Conservation (phyloP, 2,113 vertebrate genomes). For the Paralichthys olivaceus region DNA sequence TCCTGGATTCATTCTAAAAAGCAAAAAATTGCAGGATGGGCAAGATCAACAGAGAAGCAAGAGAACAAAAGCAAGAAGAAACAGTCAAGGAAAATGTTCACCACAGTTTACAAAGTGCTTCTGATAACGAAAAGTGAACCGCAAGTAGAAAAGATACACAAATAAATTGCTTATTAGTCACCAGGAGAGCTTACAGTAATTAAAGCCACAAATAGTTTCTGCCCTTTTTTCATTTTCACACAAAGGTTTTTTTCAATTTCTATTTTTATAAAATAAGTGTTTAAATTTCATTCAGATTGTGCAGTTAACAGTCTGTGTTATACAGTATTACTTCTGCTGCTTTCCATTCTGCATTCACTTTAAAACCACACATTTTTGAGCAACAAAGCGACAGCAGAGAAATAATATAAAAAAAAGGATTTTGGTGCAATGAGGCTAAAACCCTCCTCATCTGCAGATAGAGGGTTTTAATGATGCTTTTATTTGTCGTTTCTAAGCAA, state of each 20-base stretch:
- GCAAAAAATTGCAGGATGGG: too few species aligned
- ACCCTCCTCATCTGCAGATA: constrained; percentile 7
- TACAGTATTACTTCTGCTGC: background rate
- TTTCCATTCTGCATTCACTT: background rate
- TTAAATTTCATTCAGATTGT: background rate
- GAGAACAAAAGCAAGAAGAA: background rate
- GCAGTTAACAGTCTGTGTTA: background rate
- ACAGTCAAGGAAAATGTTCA: background rate
- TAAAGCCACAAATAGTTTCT: background rate
- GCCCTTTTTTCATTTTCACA: background rate
- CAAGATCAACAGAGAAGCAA: too few species aligned
- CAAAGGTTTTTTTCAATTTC: background rate
- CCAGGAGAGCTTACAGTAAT: background rate
- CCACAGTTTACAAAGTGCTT: background rate
- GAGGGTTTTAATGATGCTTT: constrained; percentile 10
- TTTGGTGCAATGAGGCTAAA: background rate
- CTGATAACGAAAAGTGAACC: background rate
- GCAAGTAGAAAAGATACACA: background rate
- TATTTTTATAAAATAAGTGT: too few species aligned
- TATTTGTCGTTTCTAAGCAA: constrained; percentile 23
- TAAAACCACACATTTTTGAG: background rate
- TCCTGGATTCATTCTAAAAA: constrained; percentile 5
- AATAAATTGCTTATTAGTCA: too few species aligned
- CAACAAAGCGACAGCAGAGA: background rate
- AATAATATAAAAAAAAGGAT: background rate